These are phyloP conservation scores for Hydrochoerus hydrochaeris DNA, from an alignment of 2,113 vertebrate genomes.

Conservation along the genomic window DNA sequence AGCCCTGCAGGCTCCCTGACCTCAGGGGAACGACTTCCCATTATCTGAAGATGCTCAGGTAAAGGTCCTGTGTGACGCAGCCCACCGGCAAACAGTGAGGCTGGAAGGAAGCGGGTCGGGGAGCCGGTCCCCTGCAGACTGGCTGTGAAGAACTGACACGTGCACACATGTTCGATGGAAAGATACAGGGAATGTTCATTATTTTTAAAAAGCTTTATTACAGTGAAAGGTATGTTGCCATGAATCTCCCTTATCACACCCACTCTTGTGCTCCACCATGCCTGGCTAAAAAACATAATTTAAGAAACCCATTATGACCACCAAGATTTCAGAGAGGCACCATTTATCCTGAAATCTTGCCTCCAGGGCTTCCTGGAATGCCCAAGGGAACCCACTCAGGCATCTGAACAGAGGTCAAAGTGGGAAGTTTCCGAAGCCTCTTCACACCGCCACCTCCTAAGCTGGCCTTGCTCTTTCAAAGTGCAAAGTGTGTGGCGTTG, in stretches of 20 bases:
- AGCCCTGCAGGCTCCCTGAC: neutral
- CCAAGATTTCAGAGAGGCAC: neutral
- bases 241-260: neutral
- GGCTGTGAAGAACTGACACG: neutral
- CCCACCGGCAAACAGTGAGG: neutral
- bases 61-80: neutral
- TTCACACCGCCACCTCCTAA: neutral
- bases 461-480: neutral
- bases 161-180: neutral
- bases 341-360: neutral
- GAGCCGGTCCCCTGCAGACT: neutral
- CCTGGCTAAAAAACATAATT: neutral
- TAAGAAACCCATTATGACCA: neutral
- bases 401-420: neutral
- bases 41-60: neutral
- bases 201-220: neutral
- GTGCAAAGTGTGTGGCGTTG: neutral
- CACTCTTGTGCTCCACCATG: no score
- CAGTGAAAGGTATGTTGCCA: neutral
- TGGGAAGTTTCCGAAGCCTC: no score
- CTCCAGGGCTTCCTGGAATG: neutral
- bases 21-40: no score
- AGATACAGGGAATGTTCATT: neutral
- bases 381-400: neutral
- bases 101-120: neutral